Base-by-base conservation (phyloP, 2,888 invertebrate species). In the Linnaemya tessellans region DNA sequence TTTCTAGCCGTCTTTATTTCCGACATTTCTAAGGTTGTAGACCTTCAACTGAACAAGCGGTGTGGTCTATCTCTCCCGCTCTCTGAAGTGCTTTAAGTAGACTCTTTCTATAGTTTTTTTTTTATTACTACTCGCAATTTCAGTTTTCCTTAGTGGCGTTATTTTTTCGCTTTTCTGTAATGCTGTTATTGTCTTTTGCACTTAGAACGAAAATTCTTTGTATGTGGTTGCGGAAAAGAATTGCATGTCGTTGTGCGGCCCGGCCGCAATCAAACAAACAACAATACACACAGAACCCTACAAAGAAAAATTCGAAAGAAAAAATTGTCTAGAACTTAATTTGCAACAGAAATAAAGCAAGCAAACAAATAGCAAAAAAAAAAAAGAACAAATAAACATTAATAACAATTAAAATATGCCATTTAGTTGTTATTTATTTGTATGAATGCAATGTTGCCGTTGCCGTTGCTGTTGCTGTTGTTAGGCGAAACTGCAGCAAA, bases 11-110 rank as follows among this genome's bases (percentile, higher is more conserved):
- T 87, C 83, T 79, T 77, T 77, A 86, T 86, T 86, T 87, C 86
- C 86, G 87, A 86, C 84, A 84, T 80, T 81, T 79, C 75, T 87
- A 83, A 75, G 86, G 83, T 86, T 83, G 80, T 79, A 83, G 84
- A 84, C 87, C 86, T 86, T 87, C 86, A 75, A 71, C 58, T 65
- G 71, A 65, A 67, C 77, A 65, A 71, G 65, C 58, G 73, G 70
- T 73, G 74, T 81, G 78, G 83, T 80, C 80, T 58, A 51, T 60
- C 49, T 18, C 49, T 49, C 49, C 5, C 67, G 51, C 58, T 67
- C 54, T 41, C 20, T 43, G 15, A 43, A 46, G 54, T 46, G n/a
- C 38, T 49, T 38, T 22, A 56, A 71, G 58, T 71, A 49, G 58
- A 67, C 64, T 51, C 60, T 62, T 79, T 20, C 54, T 51, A 22